Conservation (phyloP, 2,888 invertebrate species). For the Antheraea yamamai region DNA sequence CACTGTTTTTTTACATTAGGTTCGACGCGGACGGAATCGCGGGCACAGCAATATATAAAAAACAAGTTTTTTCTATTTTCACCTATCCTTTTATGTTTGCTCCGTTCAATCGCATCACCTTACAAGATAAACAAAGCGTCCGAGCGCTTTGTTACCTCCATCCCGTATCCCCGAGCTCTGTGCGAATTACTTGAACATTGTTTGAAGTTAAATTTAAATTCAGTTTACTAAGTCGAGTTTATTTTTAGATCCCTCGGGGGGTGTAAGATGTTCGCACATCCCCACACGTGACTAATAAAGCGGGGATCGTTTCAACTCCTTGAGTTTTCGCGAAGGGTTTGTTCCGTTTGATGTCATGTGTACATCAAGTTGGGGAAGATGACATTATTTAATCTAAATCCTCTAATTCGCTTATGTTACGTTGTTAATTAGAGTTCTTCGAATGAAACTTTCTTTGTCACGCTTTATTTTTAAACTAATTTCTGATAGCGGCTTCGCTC, state of each 20-base stretch:
- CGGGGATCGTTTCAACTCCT: not conserved
- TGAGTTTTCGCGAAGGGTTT: not conserved
- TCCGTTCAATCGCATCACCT: not conserved
- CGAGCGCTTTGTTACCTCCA: not conserved
- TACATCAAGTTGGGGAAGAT: not conserved
- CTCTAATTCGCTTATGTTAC: not conserved
- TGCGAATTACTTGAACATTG: constrained; percentile 6
- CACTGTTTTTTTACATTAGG: too few species aligned
- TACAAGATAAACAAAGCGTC: constrained; percentile 1
- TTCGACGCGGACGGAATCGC: too few species aligned
- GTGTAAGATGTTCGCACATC: not conserved
- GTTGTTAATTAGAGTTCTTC: not conserved
- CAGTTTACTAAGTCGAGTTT: constrained; percentile 4
- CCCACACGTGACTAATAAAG: constrained; percentile 11
- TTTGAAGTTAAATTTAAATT: constrained; percentile 6
- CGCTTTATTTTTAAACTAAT: not conserved
- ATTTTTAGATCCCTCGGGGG: not conserved
- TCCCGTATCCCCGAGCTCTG: not conserved
- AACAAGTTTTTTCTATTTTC: not conserved
- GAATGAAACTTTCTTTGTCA: not conserved
- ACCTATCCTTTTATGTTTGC: not conserved
- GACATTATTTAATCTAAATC: not conserved
- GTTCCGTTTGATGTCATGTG: not conserved
- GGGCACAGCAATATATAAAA: not conserved
- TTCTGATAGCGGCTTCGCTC: too few species aligned